Conservation (phyloP, 2,888 invertebrate species). For the Criorhina ranunculi region DNA sequence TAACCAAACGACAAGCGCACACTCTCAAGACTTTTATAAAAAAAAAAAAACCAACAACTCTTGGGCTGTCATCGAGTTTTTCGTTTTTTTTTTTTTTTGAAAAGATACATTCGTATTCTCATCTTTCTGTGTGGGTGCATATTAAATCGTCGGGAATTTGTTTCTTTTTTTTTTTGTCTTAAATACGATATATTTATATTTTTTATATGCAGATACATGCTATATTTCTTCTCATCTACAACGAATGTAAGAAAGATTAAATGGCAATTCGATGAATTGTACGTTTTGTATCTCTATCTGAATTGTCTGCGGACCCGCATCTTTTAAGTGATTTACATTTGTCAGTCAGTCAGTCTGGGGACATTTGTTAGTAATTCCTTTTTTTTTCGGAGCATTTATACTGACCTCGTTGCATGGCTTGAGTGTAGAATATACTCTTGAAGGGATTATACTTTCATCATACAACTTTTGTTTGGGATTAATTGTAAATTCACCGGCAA, state of each 20-base stretch:
- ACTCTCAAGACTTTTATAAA: slow-evolving; percentile 55
- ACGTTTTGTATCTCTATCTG: slow-evolving; percentile 61
- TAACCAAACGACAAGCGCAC: slow-evolving; percentile 76
- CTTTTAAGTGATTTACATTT: slow-evolving; percentile 74
- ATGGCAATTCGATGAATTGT: slow-evolving; percentile 70
- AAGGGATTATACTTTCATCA: slow-evolving; percentile 32
- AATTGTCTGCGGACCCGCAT: slow-evolving; percentile 45
- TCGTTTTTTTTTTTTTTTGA: slow-evolving; percentile 19
- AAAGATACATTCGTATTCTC: slow-evolving; percentile 67
- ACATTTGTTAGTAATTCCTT: slow-evolving; percentile 38
- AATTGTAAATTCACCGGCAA: slow-evolving; percentile 28
- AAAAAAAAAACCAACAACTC: slow-evolving; percentile 35
- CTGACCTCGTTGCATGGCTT: slow-evolving; percentile 23
- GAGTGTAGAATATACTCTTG: slow-evolving; percentile 11
- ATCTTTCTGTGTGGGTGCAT: slow-evolving; percentile 74
- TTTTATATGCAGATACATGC: slow-evolving; percentile 61
- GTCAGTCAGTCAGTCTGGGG: slow-evolving; percentile 51
- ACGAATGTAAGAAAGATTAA: slow-evolving; percentile 59
- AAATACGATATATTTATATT: slow-evolving; percentile 65
- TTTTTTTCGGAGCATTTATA: slow-evolving; percentile 5
- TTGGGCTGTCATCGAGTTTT: slow-evolving; percentile 66
- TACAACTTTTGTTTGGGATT: slow-evolving; percentile 20
- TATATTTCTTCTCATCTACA: slow-evolving; percentile 51
- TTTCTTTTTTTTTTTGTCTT: slow-evolving; percentile 41
- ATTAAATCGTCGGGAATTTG: slow-evolving; percentile 68